Evolutionary conservation across 2,797 vertebrate genomes (phyloP).

Genomic region (Mus caroli): DNA sequence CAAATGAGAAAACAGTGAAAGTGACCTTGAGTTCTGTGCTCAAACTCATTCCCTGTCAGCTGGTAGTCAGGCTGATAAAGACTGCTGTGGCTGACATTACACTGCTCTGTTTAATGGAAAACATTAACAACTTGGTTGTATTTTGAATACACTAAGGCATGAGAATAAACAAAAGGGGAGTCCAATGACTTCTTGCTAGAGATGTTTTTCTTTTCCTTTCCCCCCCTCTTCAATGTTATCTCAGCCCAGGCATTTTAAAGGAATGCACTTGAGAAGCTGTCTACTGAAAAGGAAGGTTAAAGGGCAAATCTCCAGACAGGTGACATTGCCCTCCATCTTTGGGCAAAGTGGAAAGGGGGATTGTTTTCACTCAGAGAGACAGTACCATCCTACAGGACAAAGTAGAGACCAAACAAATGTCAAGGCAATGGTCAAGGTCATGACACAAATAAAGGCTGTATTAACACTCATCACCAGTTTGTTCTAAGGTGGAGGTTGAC

Average conservation of each 20-base stretch:
- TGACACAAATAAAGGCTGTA: neutral
- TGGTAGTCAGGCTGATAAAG: neutral
- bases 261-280: slow-evolving; percentile 10
- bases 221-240: neutral
- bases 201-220: neutral
- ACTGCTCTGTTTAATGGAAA: slow-evolving; percentile 72
- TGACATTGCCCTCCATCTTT: neutral
- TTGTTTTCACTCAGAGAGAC: neutral
- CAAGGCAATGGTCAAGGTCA: neutral
- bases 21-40: slow-evolving; percentile 64
- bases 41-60: slow-evolving; percentile 28
- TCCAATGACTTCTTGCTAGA: slow-evolving; percentile 49
- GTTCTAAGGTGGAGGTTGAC: neutral
- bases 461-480: too few species aligned
- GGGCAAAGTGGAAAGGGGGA: neutral
- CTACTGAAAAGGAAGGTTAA: slow-evolving; percentile 28
- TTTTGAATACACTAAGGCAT: slow-evolving; percentile 35
- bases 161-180: slow-evolving; percentile 69
- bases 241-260: slow-evolving; percentile 41
- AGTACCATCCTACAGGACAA: slow-evolving; percentile 21
- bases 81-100: slow-evolving; percentile 20
- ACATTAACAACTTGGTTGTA: slow-evolving; percentile 61
- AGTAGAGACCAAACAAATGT: neutral
- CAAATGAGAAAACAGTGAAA: slow-evolving; percentile 66
- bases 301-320: neutral